phyloP scores from a whole-genome alignment of 2,113 vertebrate genomes.

The Neopipo cinnamomea region DNA sequence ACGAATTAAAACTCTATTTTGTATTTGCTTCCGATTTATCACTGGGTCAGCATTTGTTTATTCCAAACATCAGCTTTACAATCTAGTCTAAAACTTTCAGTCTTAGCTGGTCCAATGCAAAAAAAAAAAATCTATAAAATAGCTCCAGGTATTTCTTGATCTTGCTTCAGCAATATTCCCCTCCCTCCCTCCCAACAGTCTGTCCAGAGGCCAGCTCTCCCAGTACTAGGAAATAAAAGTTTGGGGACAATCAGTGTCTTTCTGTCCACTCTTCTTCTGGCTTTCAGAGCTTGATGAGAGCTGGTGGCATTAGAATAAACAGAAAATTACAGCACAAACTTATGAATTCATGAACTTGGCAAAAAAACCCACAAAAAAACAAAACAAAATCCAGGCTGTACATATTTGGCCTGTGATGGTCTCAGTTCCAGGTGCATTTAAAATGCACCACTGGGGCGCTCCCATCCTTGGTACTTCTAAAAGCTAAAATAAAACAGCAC shows the following conservation, averaged over 20 bases:
- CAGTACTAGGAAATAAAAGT: not conserved
- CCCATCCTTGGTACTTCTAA: not conserved
- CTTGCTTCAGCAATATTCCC: not conserved
- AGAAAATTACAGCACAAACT: not conserved
- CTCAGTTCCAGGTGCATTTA: not conserved
- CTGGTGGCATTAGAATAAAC: not conserved
- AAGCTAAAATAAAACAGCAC: not conserved
- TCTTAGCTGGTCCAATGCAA: not conserved
- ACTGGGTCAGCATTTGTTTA: not conserved
- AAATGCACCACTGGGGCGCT: not conserved
- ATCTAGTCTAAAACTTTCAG: not conserved
- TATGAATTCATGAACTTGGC: not conserved
- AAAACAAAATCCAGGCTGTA: not conserved
- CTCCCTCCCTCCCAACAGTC: not conserved
- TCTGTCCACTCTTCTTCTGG: not conserved
- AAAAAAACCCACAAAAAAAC: not conserved
- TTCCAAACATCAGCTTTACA: not conserved
- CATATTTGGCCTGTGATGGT: not conserved
- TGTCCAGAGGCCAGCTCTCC: conserved; percentile 25
- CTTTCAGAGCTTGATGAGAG: conserved; percentile 1
- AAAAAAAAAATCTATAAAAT: not conserved
- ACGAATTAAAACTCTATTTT: accelerated
- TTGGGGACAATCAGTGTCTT: not conserved
- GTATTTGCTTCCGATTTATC: not conserved
- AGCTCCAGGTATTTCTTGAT: not conserved